A percentile compares a stretch with the other conserved stretches of the same genome.
phyloP scores from a whole-genome alignment of 2,797 vertebrate species.

The Rhynchotus rufescens region DNA sequence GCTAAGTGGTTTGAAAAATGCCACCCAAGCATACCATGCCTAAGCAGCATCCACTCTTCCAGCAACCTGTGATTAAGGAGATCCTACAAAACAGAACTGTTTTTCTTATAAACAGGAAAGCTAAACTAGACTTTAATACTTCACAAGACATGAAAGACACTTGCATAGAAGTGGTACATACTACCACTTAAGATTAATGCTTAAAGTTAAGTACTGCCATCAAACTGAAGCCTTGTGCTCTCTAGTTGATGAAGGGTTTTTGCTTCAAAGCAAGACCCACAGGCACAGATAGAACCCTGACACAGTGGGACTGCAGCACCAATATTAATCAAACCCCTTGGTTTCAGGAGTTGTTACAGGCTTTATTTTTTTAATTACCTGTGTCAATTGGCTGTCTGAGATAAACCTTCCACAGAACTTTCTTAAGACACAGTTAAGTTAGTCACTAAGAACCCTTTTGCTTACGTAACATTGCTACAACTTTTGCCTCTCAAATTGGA shows the following conservation, averaged over 20 bases:
- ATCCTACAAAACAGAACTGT: neutral
- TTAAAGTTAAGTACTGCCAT: neutral
- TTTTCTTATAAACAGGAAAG: conserved; percentile 20
- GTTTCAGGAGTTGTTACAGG: conserved; percentile 67
- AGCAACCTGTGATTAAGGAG: neutral
- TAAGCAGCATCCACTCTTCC: neutral
- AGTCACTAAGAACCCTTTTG: neutral
- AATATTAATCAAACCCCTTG: conserved; percentile 57
- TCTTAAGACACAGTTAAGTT: neutral
- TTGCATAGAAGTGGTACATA: neutral
- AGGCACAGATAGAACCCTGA: neutral
- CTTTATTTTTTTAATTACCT: conserved; percentile 32
- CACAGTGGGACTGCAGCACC: neutral
- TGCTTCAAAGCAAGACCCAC: neutral
- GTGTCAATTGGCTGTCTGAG: conserved; percentile 72
- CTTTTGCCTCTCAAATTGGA: neutral
- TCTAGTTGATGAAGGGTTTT: fast-evolving
- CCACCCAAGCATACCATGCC: neutral
- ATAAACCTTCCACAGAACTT: neutral
- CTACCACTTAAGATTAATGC: neutral
- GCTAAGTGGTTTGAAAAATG: neutral
- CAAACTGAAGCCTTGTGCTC: neutral
- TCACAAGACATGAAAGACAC: conserved; percentile 47
- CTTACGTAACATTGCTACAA: neutral
- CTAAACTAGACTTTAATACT: conserved; percentile 52